A percentile compares a stretch with the other conserved stretches of the same genome.
These are phyloP conservation scores for Leptinotarsa texana DNA, from an alignment of 1,140 invertebrate species.

Conservation along the genomic window DNA sequence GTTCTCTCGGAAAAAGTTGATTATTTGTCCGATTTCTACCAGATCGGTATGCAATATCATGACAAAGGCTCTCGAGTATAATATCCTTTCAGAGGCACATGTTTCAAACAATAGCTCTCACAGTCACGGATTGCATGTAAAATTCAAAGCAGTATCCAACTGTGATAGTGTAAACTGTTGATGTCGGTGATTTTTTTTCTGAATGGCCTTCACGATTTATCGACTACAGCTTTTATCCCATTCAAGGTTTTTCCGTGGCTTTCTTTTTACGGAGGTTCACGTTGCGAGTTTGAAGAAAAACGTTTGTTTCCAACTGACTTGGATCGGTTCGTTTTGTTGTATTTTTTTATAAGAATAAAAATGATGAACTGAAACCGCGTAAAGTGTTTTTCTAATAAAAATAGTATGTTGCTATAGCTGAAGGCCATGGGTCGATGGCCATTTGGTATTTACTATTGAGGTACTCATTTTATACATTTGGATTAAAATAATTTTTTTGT, in stretches of 20 bases:
- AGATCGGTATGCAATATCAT: neutral
- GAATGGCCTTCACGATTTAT: slow-evolving; percentile 3
- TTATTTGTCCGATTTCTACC: neutral
- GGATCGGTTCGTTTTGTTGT: too few species aligned
- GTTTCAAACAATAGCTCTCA: neutral
- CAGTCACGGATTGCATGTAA: slow-evolving; percentile 2
- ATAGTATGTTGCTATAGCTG: too few species aligned
- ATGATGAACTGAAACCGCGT: too few species aligned
- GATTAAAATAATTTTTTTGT: too few species aligned
- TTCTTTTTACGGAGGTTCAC: neutral
- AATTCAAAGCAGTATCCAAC: slow-evolving; percentile 7
- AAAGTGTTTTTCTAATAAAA: too few species aligned
- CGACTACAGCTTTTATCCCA: neutral
- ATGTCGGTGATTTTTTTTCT: neutral
- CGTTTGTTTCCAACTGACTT: too few species aligned
- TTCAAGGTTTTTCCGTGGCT: slow-evolving; percentile 1
- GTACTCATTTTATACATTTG: too few species aligned
- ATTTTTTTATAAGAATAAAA: too few species aligned
- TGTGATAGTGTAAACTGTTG: slow-evolving; percentile 5
- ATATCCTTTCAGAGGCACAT: neutral
- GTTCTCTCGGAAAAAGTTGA: neutral
- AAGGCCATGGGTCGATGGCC: too few species aligned
- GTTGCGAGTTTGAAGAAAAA: too few species aligned
- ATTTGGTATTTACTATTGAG: too few species aligned
- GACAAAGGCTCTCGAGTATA: neutral